These are phyloP conservation scores for Apeltes quadracus DNA, from an alignment of 2,113 vertebrate species.

Conservation along the genomic window DNA sequence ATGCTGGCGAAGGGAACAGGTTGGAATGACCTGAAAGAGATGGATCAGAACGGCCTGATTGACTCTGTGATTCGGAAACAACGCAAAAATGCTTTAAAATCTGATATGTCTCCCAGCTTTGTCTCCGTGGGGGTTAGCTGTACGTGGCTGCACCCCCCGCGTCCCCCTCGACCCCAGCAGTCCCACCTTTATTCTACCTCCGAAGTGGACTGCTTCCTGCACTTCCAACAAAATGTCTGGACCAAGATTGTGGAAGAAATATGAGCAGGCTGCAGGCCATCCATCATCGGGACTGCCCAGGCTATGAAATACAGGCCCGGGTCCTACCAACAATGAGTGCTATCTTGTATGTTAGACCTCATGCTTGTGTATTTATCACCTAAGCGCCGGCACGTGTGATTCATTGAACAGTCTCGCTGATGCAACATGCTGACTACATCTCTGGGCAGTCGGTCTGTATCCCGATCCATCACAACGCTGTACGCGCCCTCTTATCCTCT, in stretches of 20 bases:
- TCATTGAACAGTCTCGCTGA: constrained; percentile 75
- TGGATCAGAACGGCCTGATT: constrained; percentile 26
- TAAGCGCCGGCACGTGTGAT: constrained; percentile 73
- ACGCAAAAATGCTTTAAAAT: constrained; percentile 36
- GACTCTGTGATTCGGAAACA: constrained; percentile 32
- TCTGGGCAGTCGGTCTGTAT: constrained; percentile 53
- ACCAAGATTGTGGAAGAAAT: constrained; percentile 77
- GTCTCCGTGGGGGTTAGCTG: background rate
- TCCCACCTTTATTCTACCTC: constrained; percentile 54
- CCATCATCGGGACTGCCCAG: constrained; percentile 75
- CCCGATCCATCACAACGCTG: constrained; percentile 48
- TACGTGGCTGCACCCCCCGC: background rate
- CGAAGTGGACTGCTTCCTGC: constrained; percentile 46
- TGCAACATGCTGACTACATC: constrained; percentile 76
- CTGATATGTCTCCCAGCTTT: constrained; percentile 32
- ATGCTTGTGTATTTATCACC: constrained; percentile 81
- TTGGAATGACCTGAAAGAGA: constrained; percentile 1
- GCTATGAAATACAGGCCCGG: constrained; percentile 74
- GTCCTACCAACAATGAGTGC: constrained; percentile 74
- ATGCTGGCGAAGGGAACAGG: background rate
- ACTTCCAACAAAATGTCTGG: constrained; percentile 64
- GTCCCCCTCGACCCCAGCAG: too few relatives aligned
- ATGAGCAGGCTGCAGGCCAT: constrained; percentile 70
- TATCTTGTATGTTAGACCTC: constrained; percentile 79
- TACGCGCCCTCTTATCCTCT: constrained; percentile 1